Conservation (phyloP, 2,888 invertebrate species). For the Chrysina gloriosa region DNA sequence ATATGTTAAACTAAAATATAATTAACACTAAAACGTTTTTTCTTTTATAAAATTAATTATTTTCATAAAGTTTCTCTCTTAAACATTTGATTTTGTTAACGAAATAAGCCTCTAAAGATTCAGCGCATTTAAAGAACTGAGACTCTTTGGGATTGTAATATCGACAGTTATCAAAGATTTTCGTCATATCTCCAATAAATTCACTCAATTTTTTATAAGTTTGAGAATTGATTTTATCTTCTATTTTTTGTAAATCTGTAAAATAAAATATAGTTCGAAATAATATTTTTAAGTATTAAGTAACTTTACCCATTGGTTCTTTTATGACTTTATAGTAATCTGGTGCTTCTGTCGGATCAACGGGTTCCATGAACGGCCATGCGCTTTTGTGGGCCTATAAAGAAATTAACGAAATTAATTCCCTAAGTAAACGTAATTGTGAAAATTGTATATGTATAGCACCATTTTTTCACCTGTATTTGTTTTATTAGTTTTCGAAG, state of each 20-base stretch:
- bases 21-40: constrained; percentile 33
- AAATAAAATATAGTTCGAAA: constrained; percentile 5
- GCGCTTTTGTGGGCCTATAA: constrained; percentile 91
- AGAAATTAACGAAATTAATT: constrained; percentile 38
- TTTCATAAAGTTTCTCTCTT: constrained; percentile 84
- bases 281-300: background rate
- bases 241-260: constrained; percentile 92
- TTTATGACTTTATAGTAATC: constrained; percentile 97
- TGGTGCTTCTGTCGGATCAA: constrained; percentile 94
- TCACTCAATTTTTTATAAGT: constrained; percentile 90
- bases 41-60: constrained; percentile 52
- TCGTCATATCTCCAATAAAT: constrained; percentile 97
- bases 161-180: constrained; percentile 98
- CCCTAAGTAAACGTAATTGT: background rate
- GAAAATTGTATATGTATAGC: constrained; percentile 15
- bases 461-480: constrained; percentile 73
- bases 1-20: constrained; percentile 35
- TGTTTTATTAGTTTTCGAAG: constrained; percentile 89
- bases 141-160: constrained; percentile 97
- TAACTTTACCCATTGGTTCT: constrained; percentile 90
- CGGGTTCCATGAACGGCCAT: constrained; percentile 98
- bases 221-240: constrained; percentile 84
- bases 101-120: constrained; percentile 94
- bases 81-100: constrained; percentile 92
- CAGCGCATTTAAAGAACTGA: constrained; percentile 96